Base-by-base conservation (phyloP, 2,113 vertebrate species). In the Pterophyllum scalare region DNA sequence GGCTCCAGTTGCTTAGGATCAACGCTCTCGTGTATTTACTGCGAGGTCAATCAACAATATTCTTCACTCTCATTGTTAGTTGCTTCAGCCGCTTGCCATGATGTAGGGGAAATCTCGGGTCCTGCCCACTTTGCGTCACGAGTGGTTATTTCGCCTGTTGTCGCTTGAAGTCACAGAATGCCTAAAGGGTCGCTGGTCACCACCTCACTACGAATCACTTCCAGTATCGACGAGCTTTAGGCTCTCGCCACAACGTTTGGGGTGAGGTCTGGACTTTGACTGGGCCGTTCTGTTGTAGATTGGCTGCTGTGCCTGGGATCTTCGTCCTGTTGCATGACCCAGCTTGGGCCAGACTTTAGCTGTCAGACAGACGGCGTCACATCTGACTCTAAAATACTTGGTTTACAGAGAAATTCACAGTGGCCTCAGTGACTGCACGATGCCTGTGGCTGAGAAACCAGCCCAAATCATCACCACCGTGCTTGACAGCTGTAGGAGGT, bases 111-210 rank as follows among this genome's bases (percentile, higher is more conserved):
- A 65, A 65, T 43, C 62, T 65, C 5, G 35, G 15, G 24, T 65
- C 24, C n/a, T 43, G n/a, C 0, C n/a, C 2, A 4, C n/a, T 1
- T 65, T 24, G 2, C 9, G 2, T 65, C 7, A 24, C 40, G 35
- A 65, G 9, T 1, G 1, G 35, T 65, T 65, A 24, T 24, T 65
- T 17, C 7, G 24, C 9, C 7, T 7, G 0, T 24, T 43, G 62
- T 65, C 0, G 9, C 43, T 38, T 24, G n/a, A 65, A 65, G 38
- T 24, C 62, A 43, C 0, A 13, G 35, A 43, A 43, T 43, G n/a
- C n/a, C n/a, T n/a, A n/a, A n/a, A n/a, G n/a, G n/a, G n/a, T n/a
- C n/a, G n/a, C n/a, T 65, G 35, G 40, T 22, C 62, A 65, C 62
- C 13, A 65, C 62, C 38, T 65, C 24, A 38, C n/a, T 65, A n/a